Evolutionary conservation across 2,888 invertebrate species (phyloP).

Genomic region (Eilema griseolum): DNA sequence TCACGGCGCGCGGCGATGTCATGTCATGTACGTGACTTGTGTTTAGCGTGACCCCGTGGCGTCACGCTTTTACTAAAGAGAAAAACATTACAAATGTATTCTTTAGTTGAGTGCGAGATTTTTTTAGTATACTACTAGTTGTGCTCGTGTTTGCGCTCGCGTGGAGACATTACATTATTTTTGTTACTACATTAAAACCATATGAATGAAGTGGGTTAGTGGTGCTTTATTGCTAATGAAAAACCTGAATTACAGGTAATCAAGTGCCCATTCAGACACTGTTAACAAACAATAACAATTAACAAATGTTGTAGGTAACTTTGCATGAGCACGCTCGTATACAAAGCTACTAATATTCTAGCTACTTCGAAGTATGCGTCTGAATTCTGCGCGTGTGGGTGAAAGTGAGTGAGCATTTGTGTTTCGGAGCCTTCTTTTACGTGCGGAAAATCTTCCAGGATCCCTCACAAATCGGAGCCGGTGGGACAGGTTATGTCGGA

Average conservation of each 20-base stretch:
- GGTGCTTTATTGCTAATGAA: background rate
- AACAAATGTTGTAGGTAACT: background rate
- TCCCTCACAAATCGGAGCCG: too few relatives aligned
- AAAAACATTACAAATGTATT: constrained; percentile 19
- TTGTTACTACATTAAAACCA: background rate
- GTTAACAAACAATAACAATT: constrained; percentile 2
- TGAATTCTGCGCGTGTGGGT: too few relatives aligned
- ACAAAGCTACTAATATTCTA: background rate
- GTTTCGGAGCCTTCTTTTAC: too few relatives aligned
- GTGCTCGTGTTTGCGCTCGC: background rate
- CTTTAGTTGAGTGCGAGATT: background rate
- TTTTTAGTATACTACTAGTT: background rate
- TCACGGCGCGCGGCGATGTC: constrained; percentile 12
- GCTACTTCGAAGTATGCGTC: too few relatives aligned
- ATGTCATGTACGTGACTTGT: constrained; percentile 19
- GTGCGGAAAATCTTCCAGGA: too few relatives aligned
- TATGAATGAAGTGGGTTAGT: background rate
- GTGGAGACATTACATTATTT: background rate
- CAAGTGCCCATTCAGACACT: background rate
- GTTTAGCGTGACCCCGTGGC: constrained; percentile 37
- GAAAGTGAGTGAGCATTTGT: too few relatives aligned
- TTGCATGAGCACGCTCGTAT: background rate
- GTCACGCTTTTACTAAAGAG: constrained; percentile 13
- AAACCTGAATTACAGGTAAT: background rate
- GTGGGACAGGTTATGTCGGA: too few relatives aligned